phyloP scores from a whole-genome alignment of 2,888 invertebrate genomes.

The Meiosimyza platycephala region DNA sequence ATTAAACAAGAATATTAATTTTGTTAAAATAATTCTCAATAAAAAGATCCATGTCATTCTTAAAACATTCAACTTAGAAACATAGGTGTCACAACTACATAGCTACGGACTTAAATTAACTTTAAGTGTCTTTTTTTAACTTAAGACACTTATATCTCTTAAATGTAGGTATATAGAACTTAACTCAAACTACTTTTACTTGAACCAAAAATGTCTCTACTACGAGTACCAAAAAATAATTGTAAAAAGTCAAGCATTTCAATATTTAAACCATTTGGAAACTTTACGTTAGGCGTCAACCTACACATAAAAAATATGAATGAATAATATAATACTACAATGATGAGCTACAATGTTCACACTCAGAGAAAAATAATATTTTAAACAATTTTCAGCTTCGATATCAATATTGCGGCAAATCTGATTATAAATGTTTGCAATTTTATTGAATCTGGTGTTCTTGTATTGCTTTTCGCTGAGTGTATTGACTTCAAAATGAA shows the following conservation, averaged over 20 bases:
- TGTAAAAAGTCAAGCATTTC: neutral
- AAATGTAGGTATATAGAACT: too few species aligned
- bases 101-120: neutral
- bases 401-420: neutral
- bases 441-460: neutral
- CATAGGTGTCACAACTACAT: too few species aligned
- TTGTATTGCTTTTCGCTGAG: constrained; percentile 31
- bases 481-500: constrained; percentile 32
- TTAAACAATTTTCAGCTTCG: neutral
- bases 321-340: constrained; percentile 6
- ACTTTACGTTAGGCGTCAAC: constrained; percentile 9
- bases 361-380: constrained; percentile 29
- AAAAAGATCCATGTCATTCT: too few species aligned
- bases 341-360: constrained; percentile 13
- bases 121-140: neutral
- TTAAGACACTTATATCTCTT: too few species aligned
- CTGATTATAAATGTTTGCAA: neutral
- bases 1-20: too few species aligned
- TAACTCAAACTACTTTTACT: too few species aligned
- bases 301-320: neutral
- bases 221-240: neutral
- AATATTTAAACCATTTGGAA: neutral
- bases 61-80: too few species aligned
- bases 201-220: too few species aligned
- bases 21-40: too few species aligned